Conservation (phyloP, 2,797 vertebrate genomes). For the Tenualosa thibaudeaui region DNA sequence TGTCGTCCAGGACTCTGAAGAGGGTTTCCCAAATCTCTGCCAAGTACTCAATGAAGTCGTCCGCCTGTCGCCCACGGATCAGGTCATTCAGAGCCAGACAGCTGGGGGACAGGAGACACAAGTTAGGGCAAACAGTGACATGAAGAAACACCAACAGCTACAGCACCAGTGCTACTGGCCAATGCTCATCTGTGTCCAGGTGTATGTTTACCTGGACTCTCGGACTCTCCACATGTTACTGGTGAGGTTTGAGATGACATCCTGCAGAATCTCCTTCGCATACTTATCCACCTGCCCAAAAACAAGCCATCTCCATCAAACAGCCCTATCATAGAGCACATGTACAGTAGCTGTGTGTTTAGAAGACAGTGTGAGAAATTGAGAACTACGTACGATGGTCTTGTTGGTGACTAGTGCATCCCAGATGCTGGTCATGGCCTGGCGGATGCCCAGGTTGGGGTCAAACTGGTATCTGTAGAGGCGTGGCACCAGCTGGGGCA, state of each 20-base stretch:
- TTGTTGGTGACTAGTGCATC: constrained; percentile 94
- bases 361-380: no score
- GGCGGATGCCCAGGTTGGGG: constrained; percentile 92
- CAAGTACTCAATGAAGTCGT: constrained; percentile 89
- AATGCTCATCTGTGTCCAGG: background rate
- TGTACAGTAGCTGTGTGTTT: no score
- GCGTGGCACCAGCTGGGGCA: constrained; percentile 91
- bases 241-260: constrained; percentile 92
- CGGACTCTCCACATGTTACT: constrained; percentile 94
- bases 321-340: constrained; percentile 7
- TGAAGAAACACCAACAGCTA: background rate
- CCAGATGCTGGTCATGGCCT: constrained; percentile 99
- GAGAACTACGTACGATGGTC: constrained; percentile 74
- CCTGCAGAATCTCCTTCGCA: constrained; percentile 94
- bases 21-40: constrained; percentile 96
- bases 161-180: background rate
- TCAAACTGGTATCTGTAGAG: constrained; percentile 98
- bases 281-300: constrained; percentile 90
- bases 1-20: constrained; percentile 97
- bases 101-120: constrained; percentile 66
- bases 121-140: background rate
- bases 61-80: constrained; percentile 88
- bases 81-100: constrained; percentile 94
- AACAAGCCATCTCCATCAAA: constrained; percentile 15
- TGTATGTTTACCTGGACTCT: constrained; percentile 85